phyloP scores from a whole-genome alignment of 2,797 vertebrate genomes.

The Synaphobranchus kaupii region DNA sequence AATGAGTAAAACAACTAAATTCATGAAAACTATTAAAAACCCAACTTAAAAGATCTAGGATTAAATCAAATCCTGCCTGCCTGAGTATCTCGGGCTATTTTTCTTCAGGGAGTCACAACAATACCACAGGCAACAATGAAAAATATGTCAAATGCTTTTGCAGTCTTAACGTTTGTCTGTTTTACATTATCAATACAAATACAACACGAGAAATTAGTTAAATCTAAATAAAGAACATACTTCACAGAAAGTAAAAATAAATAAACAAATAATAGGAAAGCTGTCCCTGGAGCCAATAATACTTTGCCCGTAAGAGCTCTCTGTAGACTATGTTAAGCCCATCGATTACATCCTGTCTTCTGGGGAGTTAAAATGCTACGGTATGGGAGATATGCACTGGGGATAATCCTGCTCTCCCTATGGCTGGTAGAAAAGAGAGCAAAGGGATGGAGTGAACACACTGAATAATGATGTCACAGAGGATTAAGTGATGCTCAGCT shows the following conservation, averaged over 20 bases:
- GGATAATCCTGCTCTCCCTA: slow-evolving; percentile 30
- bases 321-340: neutral
- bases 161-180: neutral
- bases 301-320: neutral
- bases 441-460: slow-evolving; percentile 14
- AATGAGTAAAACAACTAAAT: neutral
- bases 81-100: neutral
- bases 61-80: neutral
- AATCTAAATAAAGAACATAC: neutral
- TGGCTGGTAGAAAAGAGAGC: slow-evolving; percentile 15
- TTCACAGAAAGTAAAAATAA: neutral
- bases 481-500: slow-evolving; percentile 36
- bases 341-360: slow-evolving; percentile 23
- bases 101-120: neutral
- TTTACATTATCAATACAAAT: neutral
- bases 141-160: neutral
- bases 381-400: slow-evolving; percentile 21
- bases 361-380: slow-evolving; percentile 8
- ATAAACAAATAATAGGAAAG: neutral
- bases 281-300: neutral
- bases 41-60: neutral
- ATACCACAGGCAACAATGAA: neutral
- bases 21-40: neutral
- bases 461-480: slow-evolving; percentile 35
- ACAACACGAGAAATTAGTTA: neutral